phyloP scores from a whole-genome alignment of 2,797 vertebrate species.

The Poliocrania exsul region DNA sequence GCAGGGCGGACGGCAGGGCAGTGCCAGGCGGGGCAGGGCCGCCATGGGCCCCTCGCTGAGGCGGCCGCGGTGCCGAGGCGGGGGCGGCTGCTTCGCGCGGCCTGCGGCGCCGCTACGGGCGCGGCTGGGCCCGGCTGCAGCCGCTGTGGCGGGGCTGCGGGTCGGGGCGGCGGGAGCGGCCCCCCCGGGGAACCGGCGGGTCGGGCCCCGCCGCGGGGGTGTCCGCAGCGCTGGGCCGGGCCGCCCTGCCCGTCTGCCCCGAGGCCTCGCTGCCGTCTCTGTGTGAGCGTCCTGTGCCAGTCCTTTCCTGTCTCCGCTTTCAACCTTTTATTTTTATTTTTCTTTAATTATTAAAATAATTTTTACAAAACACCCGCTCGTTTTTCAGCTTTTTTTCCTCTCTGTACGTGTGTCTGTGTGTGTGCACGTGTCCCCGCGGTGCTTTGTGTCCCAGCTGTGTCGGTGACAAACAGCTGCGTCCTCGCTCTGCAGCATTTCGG shows the following conservation, averaged over 20 bases:
- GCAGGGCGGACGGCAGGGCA: not conserved
- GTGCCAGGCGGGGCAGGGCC: no score
- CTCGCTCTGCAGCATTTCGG: not conserved
- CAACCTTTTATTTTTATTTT: not conserved
- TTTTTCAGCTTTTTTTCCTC: not conserved
- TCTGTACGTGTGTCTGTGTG: not conserved
- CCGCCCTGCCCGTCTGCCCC: not conserved
- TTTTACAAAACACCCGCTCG: not conserved
- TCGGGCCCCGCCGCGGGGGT: not conserved
- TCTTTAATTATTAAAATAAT: conserved; percentile 15
- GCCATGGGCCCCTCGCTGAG: not conserved
- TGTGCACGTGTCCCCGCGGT: rapidly evolving
- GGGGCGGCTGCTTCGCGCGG: not conserved
- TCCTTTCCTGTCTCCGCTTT: not conserved
- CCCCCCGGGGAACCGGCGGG: not conserved
- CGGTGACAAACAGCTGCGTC: not conserved
- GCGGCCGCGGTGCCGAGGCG: not conserved
- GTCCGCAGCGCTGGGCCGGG: not conserved
- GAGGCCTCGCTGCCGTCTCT: not conserved
- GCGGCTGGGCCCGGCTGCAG: not conserved
- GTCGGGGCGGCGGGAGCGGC: not conserved
- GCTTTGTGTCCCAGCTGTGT: not conserved
- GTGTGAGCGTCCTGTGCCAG: not conserved
- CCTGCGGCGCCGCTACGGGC: not conserved
- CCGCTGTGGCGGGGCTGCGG: not conserved